A percentile compares a stretch with the other conserved stretches of the same genome.
Conservation (phyloP, 2,797 vertebrate species). For the Sphenodon punctatus region DNA sequence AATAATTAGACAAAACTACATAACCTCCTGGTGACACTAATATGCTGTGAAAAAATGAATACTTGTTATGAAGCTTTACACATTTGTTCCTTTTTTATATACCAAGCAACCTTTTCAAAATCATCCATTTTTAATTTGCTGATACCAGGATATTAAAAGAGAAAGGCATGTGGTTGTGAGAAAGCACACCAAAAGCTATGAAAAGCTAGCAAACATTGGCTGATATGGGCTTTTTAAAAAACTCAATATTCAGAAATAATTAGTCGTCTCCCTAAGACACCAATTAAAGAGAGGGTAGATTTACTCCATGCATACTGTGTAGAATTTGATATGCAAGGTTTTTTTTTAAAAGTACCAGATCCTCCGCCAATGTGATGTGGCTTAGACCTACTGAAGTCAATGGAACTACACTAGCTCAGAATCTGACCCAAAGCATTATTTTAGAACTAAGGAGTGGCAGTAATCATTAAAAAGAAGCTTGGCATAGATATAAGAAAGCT, state of each 20-base stretch:
- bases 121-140: conserved; percentile 32
- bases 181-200: neutral
- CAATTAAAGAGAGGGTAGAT: conserved; percentile 33
- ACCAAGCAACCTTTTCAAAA: conserved; percentile 46
- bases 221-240: conserved; percentile 1
- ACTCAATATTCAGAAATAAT: conserved; percentile 18
- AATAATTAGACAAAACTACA: conserved; percentile 66
- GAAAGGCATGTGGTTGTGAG: neutral
- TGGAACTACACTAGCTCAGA: neutral
- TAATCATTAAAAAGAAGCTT: neutral
- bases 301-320: conserved; percentile 11
- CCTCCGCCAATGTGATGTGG: neutral
- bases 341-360: neutral
- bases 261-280: neutral
- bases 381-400: neutral
- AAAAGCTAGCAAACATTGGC: neutral
- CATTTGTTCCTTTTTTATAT: no score
- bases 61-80: conserved; percentile 47
- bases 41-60: conserved; percentile 24
- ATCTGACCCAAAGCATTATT: neutral
- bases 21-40: conserved; percentile 48
- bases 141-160: neutral
- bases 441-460: neutral
- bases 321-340: conserved; percentile 3
- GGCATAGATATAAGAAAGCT: neutral